Evolutionary conservation across 1,140 invertebrate genomes (phyloP), one percentile per base, ranked within the genome.

Genomic region (Apis laboriosa): DNA sequence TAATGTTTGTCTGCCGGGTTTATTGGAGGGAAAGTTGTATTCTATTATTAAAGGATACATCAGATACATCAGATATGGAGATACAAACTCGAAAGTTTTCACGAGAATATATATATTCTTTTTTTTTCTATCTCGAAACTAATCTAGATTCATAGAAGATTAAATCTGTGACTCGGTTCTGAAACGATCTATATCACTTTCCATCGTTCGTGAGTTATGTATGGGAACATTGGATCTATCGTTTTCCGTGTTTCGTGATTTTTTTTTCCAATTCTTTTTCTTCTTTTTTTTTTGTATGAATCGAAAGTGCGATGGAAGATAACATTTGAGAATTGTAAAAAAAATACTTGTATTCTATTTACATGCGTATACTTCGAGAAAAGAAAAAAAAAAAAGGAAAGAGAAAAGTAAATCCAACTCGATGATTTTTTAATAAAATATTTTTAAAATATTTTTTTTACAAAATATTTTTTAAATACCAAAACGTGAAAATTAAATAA

Each of bases 101-200:
- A 5, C 5, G 34, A 43, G 34, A 7, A 56, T 11, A 15, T 56
- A 12, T 60, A 60, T 12, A 12, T 60, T 11, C 49, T 24, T n/a
- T 60, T 28, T 72, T 34, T 34, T 71, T 55, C 63, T 63, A 71
- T 61, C 67, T 21, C 58, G 1, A 11, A n/a, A 61, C 21, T 72
- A 63, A 72, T 80, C 77, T 61, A 61, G 77, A 80, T 80, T 72
- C 70, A 72, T 72, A 51, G 68, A 49, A 71, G 68, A 80, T 72
- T 80, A 63, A 77, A 77, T 15, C 43, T n/a, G 67, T n/a, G 68
- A 56, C 49, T 63, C 51, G 77, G 12, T 60, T 28, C 56, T 61
- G 55, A 28, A 60, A 79, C 28, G 43, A 71, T 68, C 53, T 68
- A 79, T 71, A 61, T 67, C 68, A 72, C 24, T 79, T 79, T 55